Evolutionary conservation across 2,113 vertebrate species (phyloP).

Genomic region (Nyctereutes procyonoides): DNA sequence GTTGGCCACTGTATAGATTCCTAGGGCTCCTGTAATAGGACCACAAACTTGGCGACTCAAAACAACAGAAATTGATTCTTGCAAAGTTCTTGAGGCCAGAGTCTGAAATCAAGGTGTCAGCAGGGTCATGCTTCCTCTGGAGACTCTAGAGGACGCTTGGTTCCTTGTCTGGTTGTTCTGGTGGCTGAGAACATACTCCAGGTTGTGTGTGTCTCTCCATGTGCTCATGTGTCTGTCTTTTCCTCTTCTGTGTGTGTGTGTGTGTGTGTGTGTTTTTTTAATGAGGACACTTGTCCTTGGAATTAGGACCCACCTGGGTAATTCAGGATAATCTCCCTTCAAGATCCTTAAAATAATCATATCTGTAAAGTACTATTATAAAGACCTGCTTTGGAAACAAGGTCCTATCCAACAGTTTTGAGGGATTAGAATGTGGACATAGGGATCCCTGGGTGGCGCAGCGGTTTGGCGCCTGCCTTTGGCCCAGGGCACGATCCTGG

Average conservation of each 20-base stretch:
- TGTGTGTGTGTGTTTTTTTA: no score
- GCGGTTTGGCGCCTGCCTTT: no score
- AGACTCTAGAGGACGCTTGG: rapidly evolving
- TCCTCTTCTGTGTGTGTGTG: no score
- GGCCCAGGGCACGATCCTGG: no score
- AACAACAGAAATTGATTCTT: not conserved
- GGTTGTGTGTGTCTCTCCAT: not conserved
- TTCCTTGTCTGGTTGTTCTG: not conserved
- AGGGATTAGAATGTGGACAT: not conserved
- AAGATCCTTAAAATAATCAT: not conserved
- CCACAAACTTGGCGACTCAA: not conserved
- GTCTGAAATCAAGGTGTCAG: not conserved
- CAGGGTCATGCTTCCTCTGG: not conserved
- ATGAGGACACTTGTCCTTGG: not conserved
- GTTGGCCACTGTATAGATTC: not conserved
- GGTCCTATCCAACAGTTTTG: not conserved
- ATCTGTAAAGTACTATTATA: not conserved
- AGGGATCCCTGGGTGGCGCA: no score
- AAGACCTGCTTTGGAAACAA: not conserved
- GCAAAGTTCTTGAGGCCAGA: not conserved
- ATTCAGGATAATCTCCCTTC: not conserved
- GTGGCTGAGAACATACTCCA: not conserved
- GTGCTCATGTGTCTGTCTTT: not conserved
- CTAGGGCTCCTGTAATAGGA: not conserved
- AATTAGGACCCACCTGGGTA: not conserved